Conservation (phyloP, 2,888 invertebrate genomes). For the Marronus borbonicus region DNA sequence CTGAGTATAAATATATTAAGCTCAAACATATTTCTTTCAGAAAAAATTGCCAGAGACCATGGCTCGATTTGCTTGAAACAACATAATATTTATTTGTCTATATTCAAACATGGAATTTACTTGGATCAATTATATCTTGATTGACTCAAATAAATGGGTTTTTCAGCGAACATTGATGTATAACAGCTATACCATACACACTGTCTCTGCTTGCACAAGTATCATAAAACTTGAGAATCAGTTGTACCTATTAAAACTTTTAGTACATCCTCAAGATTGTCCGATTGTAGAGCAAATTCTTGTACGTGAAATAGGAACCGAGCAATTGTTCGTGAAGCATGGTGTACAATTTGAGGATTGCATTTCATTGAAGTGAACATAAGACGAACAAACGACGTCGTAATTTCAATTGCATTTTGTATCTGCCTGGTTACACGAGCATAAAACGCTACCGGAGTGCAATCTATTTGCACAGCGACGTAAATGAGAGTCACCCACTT, state of each 20-base stretch:
- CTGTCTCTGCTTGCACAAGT: neutral
- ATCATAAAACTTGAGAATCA: neutral
- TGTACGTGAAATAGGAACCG: neutral
- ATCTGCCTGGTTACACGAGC: neutral
- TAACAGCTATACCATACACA: too few species aligned
- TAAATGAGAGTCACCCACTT: slow-evolving; percentile 58
- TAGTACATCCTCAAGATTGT: neutral
- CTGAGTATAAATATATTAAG: too few species aligned
- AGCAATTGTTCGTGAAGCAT: neutral
- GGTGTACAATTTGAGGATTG: slow-evolving; percentile 2
- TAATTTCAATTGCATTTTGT: slow-evolving; percentile 38
- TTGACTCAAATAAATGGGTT: too few species aligned
- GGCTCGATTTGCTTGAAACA: too few species aligned
- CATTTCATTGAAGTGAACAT: slow-evolving; percentile 35
- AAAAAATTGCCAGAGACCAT: too few species aligned
- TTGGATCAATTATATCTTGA: too few species aligned
- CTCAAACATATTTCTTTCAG: too few species aligned
- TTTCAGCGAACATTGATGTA: too few species aligned
- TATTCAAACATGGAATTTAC: too few species aligned
- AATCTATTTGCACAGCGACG: slow-evolving; percentile 52
- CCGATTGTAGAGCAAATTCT: neutral
- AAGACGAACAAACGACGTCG: slow-evolving; percentile 34
- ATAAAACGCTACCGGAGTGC: neutral
- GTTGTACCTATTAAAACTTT: neutral
- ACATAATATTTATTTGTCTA: too few species aligned